These are phyloP conservation scores for Sericinus montela DNA, from an alignment of 2,888 invertebrate species.

Conservation along the genomic window DNA sequence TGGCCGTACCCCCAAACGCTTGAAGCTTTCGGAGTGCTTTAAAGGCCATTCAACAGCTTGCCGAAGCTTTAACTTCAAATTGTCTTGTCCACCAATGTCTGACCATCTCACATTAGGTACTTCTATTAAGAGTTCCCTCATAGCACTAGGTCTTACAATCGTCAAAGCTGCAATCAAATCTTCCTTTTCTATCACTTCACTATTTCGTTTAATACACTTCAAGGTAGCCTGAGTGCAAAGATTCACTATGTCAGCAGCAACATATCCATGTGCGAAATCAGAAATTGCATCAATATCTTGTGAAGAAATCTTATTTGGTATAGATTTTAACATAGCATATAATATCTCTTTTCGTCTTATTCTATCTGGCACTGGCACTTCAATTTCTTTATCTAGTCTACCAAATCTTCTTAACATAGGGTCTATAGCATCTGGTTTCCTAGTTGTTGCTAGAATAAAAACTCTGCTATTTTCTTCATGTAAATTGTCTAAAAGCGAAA, in stretches of 20 bases:
- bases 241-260: conserved; percentile 91
- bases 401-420: conserved; percentile 87
- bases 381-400: conserved; percentile 89
- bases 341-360: conserved; percentile 84
- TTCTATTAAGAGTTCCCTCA: conserved; percentile 93
- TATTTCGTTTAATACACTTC: conserved; percentile 74
- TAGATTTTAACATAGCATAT: conserved; percentile 77
- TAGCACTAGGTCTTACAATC: conserved; percentile 91
- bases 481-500: conserved; percentile 80
- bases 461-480: conserved; percentile 73
- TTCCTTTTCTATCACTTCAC: conserved; percentile 51
- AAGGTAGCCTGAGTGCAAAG: conserved; percentile 87
- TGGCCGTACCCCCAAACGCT: conserved; percentile 88
- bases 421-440: conserved; percentile 87
- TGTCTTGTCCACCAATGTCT: conserved; percentile 95
- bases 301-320: conserved; percentile 75
- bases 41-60: conserved; percentile 97
- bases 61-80: conserved; percentile 90
- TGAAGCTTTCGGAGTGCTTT: conserved; percentile 89
- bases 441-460: conserved; percentile 88
- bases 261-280: conserved; percentile 91
- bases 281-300: conserved; percentile 82
- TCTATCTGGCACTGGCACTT: conserved; percentile 87
- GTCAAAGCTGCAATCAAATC: conserved; percentile 83
- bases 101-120: conserved; percentile 93